phyloP scores from a whole-genome alignment of 1,140 invertebrate genomes.

The Vanessa atalanta region DNA sequence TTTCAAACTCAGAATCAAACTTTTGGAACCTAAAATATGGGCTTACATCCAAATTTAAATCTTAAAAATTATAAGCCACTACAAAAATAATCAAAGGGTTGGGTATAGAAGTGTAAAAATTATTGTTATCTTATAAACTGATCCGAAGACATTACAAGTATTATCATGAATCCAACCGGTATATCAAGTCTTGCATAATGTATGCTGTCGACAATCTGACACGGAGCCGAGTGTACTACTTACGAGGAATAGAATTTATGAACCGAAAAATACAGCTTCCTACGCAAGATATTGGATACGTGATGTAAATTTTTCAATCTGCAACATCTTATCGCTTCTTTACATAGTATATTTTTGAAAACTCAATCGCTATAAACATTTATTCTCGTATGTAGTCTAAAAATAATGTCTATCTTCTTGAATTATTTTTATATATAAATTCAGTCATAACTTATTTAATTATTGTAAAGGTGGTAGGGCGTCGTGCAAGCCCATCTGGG shows the following conservation, averaged over 20 bases:
- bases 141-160: constrained; percentile 5
- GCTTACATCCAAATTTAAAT: too few relatives aligned
- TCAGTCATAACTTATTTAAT: too few relatives aligned
- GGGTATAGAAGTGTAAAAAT: background rate
- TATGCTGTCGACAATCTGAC: constrained; percentile 65
- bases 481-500: too few relatives aligned
- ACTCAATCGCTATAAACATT: background rate
- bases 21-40: too few relatives aligned
- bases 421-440: too few relatives aligned
- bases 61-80: too few relatives aligned
- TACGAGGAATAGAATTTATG: constrained; percentile 67
- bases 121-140: background rate
- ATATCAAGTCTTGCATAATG: constrained; percentile 43
- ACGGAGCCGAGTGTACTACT: constrained; percentile 65
- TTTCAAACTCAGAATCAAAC: too few relatives aligned
- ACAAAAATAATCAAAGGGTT: too few relatives aligned
- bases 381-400: too few relatives aligned
- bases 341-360: constrained; percentile 1
- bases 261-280: constrained; percentile 57
- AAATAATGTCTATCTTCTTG: too few relatives aligned
- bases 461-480: too few relatives aligned
- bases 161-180: constrained; percentile 4
- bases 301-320: constrained; percentile 47
- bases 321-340: constrained; percentile 1
- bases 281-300: constrained; percentile 60